A percentile compares a stretch with the other conserved stretches of the same genome.
phyloP scores from a whole-genome alignment of 1,140 invertebrate species.

The Drosophila novamexicana region DNA sequence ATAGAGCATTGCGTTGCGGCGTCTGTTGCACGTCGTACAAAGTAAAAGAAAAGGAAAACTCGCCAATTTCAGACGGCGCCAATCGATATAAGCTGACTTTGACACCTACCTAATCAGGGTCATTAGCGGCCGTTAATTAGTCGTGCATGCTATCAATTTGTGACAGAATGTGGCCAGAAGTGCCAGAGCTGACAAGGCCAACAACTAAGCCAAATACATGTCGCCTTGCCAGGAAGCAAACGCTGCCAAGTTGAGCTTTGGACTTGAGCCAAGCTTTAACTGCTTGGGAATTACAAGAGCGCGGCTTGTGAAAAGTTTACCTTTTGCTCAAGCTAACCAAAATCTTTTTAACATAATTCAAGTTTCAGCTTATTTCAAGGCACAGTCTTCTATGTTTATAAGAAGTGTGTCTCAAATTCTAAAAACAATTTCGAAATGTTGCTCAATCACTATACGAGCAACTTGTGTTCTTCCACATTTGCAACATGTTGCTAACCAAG shows the following conservation, averaged over 20 bases:
- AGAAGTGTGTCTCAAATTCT: no score
- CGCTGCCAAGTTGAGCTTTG: no score
- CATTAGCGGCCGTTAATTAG: slow-evolving; percentile 55
- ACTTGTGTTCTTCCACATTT: no score
- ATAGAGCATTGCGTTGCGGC: slow-evolving; percentile 21
- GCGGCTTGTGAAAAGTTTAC: no score
- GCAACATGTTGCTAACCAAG: not conserved
- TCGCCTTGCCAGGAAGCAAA: no score
- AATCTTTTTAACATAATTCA: not conserved
- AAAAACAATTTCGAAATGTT: no score
- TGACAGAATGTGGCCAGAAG: slow-evolving; percentile 3
- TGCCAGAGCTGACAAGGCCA: slow-evolving; percentile 18
- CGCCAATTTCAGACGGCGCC: not conserved
- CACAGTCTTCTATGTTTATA: no score
- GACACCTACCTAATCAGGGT: slow-evolving; percentile 65
- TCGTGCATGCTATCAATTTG: slow-evolving; percentile 62
- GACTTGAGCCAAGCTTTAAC: no score
- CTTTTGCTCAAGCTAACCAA: no score
- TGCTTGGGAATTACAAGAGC: no score
- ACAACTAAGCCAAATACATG: not conserved
- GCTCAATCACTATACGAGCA: no score
- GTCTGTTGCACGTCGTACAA: not conserved
- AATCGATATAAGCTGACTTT: slow-evolving; percentile 75
- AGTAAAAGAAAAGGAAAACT: not conserved
- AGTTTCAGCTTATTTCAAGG: no score